These are phyloP conservation scores for Smutsia gigantea DNA, from an alignment of 2,797 vertebrate species.

Conservation along the genomic window DNA sequence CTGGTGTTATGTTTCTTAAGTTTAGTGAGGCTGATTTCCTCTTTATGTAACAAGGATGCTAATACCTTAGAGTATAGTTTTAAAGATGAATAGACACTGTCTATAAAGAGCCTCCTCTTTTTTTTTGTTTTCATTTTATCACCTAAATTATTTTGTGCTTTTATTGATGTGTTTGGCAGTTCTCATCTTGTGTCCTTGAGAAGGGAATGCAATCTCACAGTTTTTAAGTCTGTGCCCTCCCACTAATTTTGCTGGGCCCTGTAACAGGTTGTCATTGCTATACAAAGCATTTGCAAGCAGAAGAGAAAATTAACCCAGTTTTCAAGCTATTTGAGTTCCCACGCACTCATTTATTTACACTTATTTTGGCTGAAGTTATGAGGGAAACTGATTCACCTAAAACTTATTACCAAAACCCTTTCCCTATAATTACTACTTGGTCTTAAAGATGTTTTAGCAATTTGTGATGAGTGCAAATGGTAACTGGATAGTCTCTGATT, in stretches of 20 bases:
- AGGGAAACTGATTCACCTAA: not conserved
- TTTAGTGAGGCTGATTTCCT: not conserved
- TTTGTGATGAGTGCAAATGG: not conserved
- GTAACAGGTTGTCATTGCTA: not conserved
- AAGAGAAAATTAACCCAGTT: conserved; percentile 27
- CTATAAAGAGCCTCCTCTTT: not conserved
- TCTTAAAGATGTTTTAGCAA: not conserved
- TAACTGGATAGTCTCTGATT: conserved; percentile 3
- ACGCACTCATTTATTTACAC: not conserved
- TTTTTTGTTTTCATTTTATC: not conserved
- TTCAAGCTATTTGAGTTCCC: not conserved
- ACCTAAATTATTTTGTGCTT: not conserved
- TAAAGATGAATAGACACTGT: not conserved
- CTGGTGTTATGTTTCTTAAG: not conserved
- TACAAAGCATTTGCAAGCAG: not conserved
- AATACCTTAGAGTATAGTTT: not conserved
- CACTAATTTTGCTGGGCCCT: not conserved
- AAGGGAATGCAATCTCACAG: not conserved
- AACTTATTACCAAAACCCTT: not conserved
- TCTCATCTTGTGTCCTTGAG: not conserved
- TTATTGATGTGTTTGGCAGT: not conserved
- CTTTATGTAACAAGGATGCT: not conserved
- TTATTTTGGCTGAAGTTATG: not conserved
- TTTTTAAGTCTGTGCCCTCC: not conserved
- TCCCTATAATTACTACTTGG: not conserved